These are phyloP conservation scores for Anas platyrhynchos DNA, from an alignment of 2,113 vertebrate species.

Conservation along the genomic window DNA sequence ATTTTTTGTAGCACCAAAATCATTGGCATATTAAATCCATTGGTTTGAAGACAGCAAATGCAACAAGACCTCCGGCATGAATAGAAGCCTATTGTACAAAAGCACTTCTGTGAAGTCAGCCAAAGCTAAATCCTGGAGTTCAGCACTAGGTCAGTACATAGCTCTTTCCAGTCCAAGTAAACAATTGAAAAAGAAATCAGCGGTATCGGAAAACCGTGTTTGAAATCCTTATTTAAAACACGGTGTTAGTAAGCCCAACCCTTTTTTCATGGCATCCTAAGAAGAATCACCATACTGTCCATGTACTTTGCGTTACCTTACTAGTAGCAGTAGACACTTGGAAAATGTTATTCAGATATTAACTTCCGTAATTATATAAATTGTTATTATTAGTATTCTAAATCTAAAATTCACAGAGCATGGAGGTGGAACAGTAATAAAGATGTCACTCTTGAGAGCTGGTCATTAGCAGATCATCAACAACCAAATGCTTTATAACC, in stretches of 20 bases:
- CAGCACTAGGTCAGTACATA: neutral
- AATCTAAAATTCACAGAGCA: neutral
- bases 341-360: neutral
- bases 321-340: neutral
- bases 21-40: neutral
- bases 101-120: slow-evolving; percentile 1
- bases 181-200: neutral
- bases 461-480: neutral
- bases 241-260: neutral
- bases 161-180: neutral
- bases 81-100: neutral
- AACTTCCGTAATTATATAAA: neutral
- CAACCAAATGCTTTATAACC: neutral
- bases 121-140: slow-evolving; percentile 12
- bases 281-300: neutral
- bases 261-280: neutral
- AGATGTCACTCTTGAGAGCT: neutral
- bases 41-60: neutral
- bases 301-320: neutral
- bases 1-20: neutral
- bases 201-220: neutral
- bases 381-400: neutral
- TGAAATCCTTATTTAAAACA: neutral
- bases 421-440: neutral
- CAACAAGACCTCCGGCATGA: slow-evolving; percentile 15